Evolutionary conservation across 2,113 vertebrate genomes (phyloP).

Genomic region (Pristiophorus japonicus): DNA sequence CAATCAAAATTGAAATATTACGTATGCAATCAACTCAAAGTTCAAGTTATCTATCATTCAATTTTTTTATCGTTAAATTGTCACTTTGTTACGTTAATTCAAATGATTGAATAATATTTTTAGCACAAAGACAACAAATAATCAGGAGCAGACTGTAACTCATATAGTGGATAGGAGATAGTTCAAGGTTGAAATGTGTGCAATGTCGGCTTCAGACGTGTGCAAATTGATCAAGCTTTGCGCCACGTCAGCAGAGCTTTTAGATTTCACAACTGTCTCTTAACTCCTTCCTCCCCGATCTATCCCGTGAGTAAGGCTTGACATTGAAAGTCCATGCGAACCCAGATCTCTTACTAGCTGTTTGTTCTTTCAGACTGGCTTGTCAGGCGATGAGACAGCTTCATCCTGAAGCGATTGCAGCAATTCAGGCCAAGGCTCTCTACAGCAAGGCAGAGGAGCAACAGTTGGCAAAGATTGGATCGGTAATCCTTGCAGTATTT

Average conservation of each 20-base stretch:
- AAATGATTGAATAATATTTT: background rate
- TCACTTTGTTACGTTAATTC: background rate
- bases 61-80: background rate
- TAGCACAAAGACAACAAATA: background rate
- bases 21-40: background rate
- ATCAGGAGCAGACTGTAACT: background rate
- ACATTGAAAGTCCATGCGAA: background rate
- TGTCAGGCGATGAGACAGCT: constrained; percentile 95
- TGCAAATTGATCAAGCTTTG: background rate
- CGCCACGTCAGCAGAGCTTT: background rate
- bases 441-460: constrained; percentile 89
- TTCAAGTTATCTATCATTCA: background rate
- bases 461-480: constrained; percentile 78
- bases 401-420: constrained; percentile 87
- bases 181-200: background rate
- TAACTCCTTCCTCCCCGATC: background rate
- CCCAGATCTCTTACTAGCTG: background rate
- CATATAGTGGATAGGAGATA: background rate
- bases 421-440: constrained; percentile 90
- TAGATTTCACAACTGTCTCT: background rate
- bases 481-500: constrained; percentile 56
- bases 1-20: background rate
- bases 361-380: constrained; percentile 62
- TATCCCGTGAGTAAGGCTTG: background rate
- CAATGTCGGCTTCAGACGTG: background rate